Evolutionary conservation across 2,113 vertebrate species (phyloP), one percentile per base, ranked within the genome.

Genomic region (Noctilio leporinus): DNA sequence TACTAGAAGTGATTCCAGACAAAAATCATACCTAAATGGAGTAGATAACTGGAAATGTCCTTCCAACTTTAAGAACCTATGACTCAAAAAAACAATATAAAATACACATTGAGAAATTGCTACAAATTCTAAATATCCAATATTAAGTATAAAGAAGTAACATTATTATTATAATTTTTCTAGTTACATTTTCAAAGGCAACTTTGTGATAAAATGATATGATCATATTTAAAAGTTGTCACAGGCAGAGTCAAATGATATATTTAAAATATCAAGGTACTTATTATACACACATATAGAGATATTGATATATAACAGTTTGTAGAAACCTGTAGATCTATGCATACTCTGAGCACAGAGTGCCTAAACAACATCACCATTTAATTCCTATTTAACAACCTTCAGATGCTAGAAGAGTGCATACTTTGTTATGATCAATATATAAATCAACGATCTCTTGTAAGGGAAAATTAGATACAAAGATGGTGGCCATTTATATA

Each of bases 61-160:
- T 93, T 92, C 82, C 80, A 84, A 76, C 26, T 14, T 47, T 24
- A 82, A 67, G 28, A 82, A 12, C 15, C 49, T 76, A 70, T 47
- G 24, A 62, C 38, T 84, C 35, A 93, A 28, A 85, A 85, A 96
- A 93, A 75, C 24, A 84, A 93, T 62, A 59, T 53, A 87, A 90
- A 90, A 84, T 81, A 38, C 49, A 76, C 49, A 40, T 53, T 77
- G 26, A 73, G 40, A 94, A 57, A 93, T 11, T 91, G 28, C 24
- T 73, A 89, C 0, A 94, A 19, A 78, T 62, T 93, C 55, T 93
- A 88, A 81, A 70, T 7, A 86, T 90, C 8, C 5, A 84, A 94
- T 86, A 67, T 33, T 57, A 86, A 93, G 35, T 70, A 86, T 55
- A 77, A 95, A 83, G 20, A 97, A 82, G 30, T 40, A 89, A 87